phyloP scores from a whole-genome alignment of 2,797 vertebrate species.

The Echeneis naucrates region DNA sequence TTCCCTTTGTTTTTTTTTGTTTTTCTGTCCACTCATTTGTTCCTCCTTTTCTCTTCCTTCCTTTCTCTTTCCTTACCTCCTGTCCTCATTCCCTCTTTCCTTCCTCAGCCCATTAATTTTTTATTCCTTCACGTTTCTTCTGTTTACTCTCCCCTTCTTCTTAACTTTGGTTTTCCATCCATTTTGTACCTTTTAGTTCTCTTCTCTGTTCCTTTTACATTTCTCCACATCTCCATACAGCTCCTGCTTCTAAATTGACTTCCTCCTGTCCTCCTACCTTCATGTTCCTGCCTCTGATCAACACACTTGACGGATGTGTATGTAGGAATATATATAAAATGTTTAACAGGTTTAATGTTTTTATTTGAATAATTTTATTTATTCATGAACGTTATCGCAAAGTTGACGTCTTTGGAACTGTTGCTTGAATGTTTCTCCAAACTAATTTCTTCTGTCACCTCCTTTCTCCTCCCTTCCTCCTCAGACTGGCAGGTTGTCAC shows the following conservation, averaged over 20 bases:
- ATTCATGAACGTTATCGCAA: slow-evolving; percentile 30
- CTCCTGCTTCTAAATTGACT: neutral
- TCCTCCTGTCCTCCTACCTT: neutral
- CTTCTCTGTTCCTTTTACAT: neutral
- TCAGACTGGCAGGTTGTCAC: slow-evolving; percentile 98
- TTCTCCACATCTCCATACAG: neutral
- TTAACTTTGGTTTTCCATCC: neutral
- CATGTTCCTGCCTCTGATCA: neutral
- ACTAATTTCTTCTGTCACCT: neutral
- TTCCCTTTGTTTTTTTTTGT: slow-evolving; percentile 11
- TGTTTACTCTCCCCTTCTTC: neutral
- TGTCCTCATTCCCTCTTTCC: neutral
- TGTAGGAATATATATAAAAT: slow-evolving; percentile 17
- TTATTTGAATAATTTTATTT: slow-evolving; percentile 28
- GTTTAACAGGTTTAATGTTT: too few species aligned
- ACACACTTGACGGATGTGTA: neutral
- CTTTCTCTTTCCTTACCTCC: neutral
- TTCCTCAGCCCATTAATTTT: neutral
- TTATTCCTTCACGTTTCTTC: neutral
- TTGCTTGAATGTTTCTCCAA: neutral
- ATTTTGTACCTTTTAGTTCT: neutral
- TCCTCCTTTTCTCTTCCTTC: neutral
- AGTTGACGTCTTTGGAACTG: neutral
- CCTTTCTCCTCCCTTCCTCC: neutral
- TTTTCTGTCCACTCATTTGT: slow-evolving; percentile 4